Base-by-base conservation (phyloP, 2,888 invertebrate genomes). In the Schizotus pectinicornis region DNA sequence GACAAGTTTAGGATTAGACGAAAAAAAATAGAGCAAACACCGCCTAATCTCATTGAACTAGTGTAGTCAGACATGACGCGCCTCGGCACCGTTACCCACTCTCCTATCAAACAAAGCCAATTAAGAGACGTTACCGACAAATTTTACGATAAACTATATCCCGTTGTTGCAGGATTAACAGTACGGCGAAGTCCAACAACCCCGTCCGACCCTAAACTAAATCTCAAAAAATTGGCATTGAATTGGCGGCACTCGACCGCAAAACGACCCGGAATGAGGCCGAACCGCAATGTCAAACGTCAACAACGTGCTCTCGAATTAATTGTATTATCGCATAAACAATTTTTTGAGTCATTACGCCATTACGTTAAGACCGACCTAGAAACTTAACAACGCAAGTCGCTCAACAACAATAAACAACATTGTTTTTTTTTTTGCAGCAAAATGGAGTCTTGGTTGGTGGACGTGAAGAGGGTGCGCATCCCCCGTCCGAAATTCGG, bases 401-500 rank as follows among this genome's bases (percentile, higher is more conserved):
- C 36, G 36, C 32, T 11, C 45, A 22, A 22, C 5, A 22, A 2
- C 22, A 22, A 2, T 5, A 22, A 22, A 35, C 7, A 36, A 46
- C 5, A n/a, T 22, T 8, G 11, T 35, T 47, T 47, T 47, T 35
- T 2, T 9, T 33, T 32, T 12, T 33, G 3, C 3, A n/a, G n/a
- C 32, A 45, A 3, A 67, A 93, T 93, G 92, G 93, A 93, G 76
- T 88, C 90, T 68, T 92, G 92, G 92, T 79, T 92, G 72, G 88
- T 87, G 65, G 92, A 93, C 78, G 90, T 93, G 43, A 92, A 92
- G 78, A 86, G 90, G 67, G 88, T 93, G 62, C 84, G 90, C 69
- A 93, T 93, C 70, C 93, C 93, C 22, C 85, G 93, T 64, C 93
- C 93, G 3, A 93, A 93, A 82, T 91, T 92, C 74, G 88, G 86